phyloP scores from a whole-genome alignment of 2,113 vertebrate species.

The Rhipidura dahli region DNA sequence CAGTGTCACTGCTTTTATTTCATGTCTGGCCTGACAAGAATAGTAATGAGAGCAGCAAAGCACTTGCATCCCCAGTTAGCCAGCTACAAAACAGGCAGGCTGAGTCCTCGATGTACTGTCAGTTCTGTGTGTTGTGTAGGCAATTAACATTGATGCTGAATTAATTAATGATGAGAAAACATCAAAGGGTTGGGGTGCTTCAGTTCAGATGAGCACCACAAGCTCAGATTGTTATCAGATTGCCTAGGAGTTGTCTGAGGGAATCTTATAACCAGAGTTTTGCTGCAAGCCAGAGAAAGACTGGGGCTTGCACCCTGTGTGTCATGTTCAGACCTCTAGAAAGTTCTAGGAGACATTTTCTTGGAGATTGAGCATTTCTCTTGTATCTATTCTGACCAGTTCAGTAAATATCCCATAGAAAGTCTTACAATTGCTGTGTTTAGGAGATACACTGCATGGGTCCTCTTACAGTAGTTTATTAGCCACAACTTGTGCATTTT shows the following conservation, averaged over 20 bases:
- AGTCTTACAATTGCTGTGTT: background rate
- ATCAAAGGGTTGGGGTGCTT: background rate
- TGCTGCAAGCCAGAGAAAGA: background rate
- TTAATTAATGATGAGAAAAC: constrained; percentile 29
- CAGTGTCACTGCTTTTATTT: constrained; percentile 13
- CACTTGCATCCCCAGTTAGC: background rate
- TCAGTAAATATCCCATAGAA: background rate
- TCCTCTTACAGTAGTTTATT: background rate
- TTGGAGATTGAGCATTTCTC: background rate
- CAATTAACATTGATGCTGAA: constrained; percentile 36
- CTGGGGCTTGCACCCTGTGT: background rate
- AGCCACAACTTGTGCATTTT: background rate
- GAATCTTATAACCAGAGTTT: background rate
- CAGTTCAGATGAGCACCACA: background rate
- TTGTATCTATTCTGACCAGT: background rate
- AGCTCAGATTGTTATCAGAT: background rate
- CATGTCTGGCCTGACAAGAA: constrained; percentile 4
- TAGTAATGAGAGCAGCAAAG: background rate
- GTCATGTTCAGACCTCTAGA: background rate
- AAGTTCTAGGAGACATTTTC: background rate
- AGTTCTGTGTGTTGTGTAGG: background rate
- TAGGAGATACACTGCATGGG: background rate
- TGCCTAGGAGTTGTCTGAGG: background rate
- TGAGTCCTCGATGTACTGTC: constrained; percentile 7
- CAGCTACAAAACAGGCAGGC: background rate